A percentile compares a stretch with the other conserved stretches of the same genome.
Evolutionary conservation across 2,888 invertebrate species (phyloP).

Genomic region (Mesorhabditis belari): DNA sequence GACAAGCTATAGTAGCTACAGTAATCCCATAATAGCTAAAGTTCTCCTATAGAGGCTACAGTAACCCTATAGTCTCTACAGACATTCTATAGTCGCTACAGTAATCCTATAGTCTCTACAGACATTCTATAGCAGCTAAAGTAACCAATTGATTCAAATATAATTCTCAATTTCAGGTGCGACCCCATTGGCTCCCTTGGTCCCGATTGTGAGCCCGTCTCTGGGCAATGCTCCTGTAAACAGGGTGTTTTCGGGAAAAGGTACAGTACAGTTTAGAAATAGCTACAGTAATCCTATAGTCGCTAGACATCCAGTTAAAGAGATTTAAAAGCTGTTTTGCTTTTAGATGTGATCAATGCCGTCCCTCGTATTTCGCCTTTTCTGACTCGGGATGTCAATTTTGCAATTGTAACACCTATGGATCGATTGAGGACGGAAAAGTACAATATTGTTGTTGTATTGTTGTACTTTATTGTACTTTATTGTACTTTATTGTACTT

Average conservation of each 20-base stretch:
- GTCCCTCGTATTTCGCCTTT: constrained; percentile 52
- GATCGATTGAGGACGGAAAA: constrained; percentile 42
- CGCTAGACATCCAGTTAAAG: not conserved
- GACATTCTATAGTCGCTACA: too few species aligned
- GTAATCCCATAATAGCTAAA: too few species aligned
- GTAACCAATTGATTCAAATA: too few species aligned
- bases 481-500: not conserved
- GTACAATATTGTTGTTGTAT: not conserved
- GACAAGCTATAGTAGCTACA: too few species aligned
- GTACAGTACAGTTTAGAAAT: not conserved
- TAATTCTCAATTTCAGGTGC: constrained; percentile 3
- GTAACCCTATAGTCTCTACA: too few species aligned
- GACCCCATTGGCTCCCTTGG: constrained; percentile 35
- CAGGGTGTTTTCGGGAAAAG: constrained; percentile 54
- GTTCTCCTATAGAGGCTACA: too few species aligned
- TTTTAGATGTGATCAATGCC: constrained; percentile 52
- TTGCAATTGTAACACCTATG: constrained; percentile 50
- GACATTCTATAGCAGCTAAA: too few species aligned
- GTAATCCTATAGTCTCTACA: too few species aligned
- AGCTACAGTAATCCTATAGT: not conserved
- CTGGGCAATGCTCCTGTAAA: constrained; percentile 56
- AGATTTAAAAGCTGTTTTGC: not conserved
- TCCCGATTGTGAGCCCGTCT: constrained; percentile 43
- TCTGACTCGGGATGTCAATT: constrained; percentile 50
- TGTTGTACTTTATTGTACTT: not conserved